A percentile compares a stretch with the other conserved stretches of the same genome.
Evolutionary conservation across 2,113 vertebrate genomes (phyloP).

Genomic region (Apteryx mantelli): DNA sequence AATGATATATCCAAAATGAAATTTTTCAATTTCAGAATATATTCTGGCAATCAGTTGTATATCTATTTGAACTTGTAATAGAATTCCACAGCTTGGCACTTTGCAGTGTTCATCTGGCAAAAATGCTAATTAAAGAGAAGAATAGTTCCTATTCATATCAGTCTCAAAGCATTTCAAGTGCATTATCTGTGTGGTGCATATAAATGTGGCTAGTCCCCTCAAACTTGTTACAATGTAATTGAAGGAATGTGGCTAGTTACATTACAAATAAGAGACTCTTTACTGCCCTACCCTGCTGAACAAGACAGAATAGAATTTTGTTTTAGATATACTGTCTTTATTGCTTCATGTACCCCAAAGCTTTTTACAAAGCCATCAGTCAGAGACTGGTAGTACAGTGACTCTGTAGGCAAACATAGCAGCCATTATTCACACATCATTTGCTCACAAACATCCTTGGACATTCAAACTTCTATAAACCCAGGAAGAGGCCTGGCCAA

Average conservation of each 20-base stretch:
- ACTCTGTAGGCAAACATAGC: background rate
- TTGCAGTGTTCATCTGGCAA: conserved; percentile 68
- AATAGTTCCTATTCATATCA: conserved; percentile 74
- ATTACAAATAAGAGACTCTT: background rate
- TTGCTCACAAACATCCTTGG: background rate
- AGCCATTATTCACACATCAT: background rate
- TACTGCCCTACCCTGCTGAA: background rate
- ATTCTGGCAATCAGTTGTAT: background rate
- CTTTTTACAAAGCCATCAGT: background rate
- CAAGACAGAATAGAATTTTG: background rate
- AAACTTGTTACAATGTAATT: conserved; percentile 8
- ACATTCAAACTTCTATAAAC: background rate
- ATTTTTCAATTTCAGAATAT: background rate
- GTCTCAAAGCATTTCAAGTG: conserved; percentile 58
- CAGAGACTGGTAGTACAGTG: background rate
- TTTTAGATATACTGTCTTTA: background rate
- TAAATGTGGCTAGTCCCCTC: conserved; percentile 44
- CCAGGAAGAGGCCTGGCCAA: background rate
- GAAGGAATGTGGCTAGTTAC: conserved; percentile 42
- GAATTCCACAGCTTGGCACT: conserved; percentile 58
- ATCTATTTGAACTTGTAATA: conserved; percentile 61
- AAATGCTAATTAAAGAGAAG: conserved; percentile 75
- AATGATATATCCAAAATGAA: conserved; percentile 24
- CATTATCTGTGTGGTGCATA: conserved; percentile 64
- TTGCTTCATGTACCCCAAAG: accelerated